Evolutionary conservation across 1,140 invertebrate genomes (phyloP).

Genomic region (Dinoponera quadriceps): DNA sequence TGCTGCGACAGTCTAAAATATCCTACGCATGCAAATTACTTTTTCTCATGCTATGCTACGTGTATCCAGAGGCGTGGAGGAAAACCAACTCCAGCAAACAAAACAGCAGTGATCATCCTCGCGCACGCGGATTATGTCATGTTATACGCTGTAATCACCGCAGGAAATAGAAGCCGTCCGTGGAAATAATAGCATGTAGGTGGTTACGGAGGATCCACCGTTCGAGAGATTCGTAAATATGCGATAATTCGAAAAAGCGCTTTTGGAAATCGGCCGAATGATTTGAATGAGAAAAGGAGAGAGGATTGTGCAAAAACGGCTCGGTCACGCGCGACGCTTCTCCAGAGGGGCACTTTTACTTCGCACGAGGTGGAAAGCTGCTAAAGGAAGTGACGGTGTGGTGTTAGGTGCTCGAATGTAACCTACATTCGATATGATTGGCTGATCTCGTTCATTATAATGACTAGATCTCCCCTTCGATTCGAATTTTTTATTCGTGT

Average conservation of each 20-base stretch:
- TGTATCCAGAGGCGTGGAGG: background rate
- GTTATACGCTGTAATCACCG: background rate
- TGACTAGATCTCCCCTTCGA: background rate
- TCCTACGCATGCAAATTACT: no score
- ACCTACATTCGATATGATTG: slow-evolving; percentile 64
- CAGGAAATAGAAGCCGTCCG: slow-evolving; percentile 26
- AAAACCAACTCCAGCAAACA: background rate
- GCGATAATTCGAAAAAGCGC: background rate
- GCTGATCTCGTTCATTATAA: slow-evolving; percentile 23
- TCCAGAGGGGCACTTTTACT: slow-evolving; percentile 61
- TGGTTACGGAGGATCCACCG: slow-evolving; percentile 33
- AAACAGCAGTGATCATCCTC: background rate
- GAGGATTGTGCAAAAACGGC: slow-evolving; percentile 59
- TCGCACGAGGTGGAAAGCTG: slow-evolving; percentile 60
- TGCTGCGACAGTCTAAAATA: background rate
- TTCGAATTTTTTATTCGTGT: background rate
- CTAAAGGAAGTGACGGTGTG: slow-evolving; percentile 60
- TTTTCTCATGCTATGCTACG: no score
- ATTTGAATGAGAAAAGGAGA: slow-evolving; percentile 59
- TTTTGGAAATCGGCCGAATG: slow-evolving; percentile 34
- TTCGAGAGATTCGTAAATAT: slow-evolving; percentile 12
- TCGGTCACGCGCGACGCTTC: slow-evolving; percentile 52
- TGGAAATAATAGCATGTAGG: slow-evolving; percentile 38
- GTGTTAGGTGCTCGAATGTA: slow-evolving; percentile 29
- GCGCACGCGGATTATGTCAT: slow-evolving; percentile 18